Conservation (phyloP, 2,113 vertebrate species). For the Lichenostomus cassidix region DNA sequence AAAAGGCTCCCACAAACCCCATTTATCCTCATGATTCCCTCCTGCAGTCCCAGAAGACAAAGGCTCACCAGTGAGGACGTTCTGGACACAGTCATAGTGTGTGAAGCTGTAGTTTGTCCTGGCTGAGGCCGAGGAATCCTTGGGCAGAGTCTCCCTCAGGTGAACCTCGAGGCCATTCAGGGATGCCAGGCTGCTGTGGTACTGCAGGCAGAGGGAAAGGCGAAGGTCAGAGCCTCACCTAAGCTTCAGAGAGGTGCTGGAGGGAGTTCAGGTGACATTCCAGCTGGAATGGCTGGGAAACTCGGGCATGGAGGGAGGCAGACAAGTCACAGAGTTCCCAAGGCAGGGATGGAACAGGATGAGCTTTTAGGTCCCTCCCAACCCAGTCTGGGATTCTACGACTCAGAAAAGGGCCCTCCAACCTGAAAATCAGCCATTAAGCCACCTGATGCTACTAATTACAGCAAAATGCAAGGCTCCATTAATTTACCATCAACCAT, state of each 20-base stretch:
- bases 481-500: neutral
- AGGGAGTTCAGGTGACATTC: neutral
- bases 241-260: neutral
- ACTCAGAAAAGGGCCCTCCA: neutral
- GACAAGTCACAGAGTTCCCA: neutral
- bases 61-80: slow-evolving; percentile 81
- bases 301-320: neutral
- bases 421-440: neutral
- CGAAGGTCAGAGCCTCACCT: neutral
- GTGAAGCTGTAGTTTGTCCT: slow-evolving; percentile 80
- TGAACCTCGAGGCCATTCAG: slow-evolving; percentile 96
- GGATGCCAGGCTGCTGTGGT: slow-evolving; percentile 92
- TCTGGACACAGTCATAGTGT: slow-evolving; percentile 88
- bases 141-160: slow-evolving; percentile 79
- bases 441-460: neutral
- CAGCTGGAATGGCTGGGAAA: neutral
- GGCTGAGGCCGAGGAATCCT: neutral
- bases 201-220: slow-evolving; percentile 66
- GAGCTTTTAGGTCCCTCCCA: neutral
- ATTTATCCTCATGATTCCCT: neutral
- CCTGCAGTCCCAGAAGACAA: neutral
- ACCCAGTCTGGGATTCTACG: neutral
- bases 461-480: neutral
- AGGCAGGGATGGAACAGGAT: neutral
- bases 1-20: neutral